A percentile compares a stretch with the other conserved stretches of the same genome.
Conservation (phyloP, 1,140 invertebrate species). For the Neotoxoptera formosana region DNA sequence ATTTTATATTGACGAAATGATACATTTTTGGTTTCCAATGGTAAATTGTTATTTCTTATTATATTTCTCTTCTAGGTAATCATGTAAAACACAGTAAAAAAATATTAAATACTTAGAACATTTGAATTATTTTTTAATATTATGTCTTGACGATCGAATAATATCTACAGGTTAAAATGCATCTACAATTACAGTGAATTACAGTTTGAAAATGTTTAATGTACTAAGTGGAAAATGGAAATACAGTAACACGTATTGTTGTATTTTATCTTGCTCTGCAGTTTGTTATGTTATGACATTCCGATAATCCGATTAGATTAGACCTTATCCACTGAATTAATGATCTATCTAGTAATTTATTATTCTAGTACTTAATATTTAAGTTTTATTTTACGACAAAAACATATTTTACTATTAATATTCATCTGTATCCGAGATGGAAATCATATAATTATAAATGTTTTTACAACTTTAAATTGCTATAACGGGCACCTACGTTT, state of each 20-base stretch:
- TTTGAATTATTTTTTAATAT: too few species aligned
- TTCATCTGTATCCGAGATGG: too few species aligned
- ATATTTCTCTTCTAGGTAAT: neutral
- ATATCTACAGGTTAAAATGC: too few species aligned
- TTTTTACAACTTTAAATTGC: neutral
- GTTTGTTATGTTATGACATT: neutral
- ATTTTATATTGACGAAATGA: neutral
- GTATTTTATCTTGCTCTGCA: neutral
- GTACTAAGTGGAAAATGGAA: neutral
- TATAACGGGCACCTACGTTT: neutral
- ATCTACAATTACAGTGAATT: too few species aligned
- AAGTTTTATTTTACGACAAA: neutral
- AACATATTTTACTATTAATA: too few species aligned
- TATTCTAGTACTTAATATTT: neutral
- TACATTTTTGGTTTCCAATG: neutral
- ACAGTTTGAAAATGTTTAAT: neutral
- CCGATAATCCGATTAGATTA: neutral
- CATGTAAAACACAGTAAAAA: too few species aligned
- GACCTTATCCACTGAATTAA: neutral
- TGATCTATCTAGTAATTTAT: neutral
- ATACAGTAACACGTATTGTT: neutral
- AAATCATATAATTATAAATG: neutral
- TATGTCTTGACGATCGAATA: too few species aligned
- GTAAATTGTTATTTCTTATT: neutral
- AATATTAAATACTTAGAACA: too few species aligned